phyloP scores from a whole-genome alignment of 2,797 vertebrate species.

The Fratercula arctica region DNA sequence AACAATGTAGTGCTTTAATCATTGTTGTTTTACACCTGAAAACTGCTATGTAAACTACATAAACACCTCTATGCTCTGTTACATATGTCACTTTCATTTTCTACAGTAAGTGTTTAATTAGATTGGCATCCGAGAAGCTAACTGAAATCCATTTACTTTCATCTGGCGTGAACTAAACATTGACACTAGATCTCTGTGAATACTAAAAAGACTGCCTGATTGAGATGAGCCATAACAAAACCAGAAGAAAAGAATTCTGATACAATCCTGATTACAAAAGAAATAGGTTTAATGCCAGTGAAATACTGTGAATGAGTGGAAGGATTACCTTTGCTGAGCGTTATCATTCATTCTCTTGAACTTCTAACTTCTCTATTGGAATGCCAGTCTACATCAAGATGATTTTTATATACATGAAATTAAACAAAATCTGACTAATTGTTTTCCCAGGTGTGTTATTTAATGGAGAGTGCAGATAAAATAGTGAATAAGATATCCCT shows the following conservation, averaged over 20 bases:
- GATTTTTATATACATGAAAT: constrained; percentile 17
- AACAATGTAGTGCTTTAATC: constrained; percentile 60
- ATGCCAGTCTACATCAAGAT: not conserved
- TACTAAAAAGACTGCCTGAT: not conserved
- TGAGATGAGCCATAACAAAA: constrained; percentile 1
- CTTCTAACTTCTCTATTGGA: not conserved
- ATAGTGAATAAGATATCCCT: constrained; percentile 16
- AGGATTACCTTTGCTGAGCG: not conserved
- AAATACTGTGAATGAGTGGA: not conserved
- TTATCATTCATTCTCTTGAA: not conserved
- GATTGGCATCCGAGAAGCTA: constrained; percentile 34
- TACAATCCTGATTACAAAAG: not conserved
- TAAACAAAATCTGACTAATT: constrained; percentile 27
- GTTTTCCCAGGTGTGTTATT: constrained; percentile 37
- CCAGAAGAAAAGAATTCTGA: not conserved
- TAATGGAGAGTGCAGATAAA: constrained; percentile 31
- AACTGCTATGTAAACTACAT: constrained; percentile 45
- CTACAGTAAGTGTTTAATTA: constrained; percentile 60
- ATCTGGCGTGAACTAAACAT: not conserved
- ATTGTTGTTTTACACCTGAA: constrained; percentile 66
- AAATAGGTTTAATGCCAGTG: not conserved
- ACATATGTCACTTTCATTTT: constrained; percentile 62
- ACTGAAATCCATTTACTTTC: constrained; percentile 44
- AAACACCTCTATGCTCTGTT: constrained; percentile 60
- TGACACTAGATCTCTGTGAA: not conserved